phyloP scores from a whole-genome alignment of 2,113 vertebrate species.

The Sebastes schlegelii region DNA sequence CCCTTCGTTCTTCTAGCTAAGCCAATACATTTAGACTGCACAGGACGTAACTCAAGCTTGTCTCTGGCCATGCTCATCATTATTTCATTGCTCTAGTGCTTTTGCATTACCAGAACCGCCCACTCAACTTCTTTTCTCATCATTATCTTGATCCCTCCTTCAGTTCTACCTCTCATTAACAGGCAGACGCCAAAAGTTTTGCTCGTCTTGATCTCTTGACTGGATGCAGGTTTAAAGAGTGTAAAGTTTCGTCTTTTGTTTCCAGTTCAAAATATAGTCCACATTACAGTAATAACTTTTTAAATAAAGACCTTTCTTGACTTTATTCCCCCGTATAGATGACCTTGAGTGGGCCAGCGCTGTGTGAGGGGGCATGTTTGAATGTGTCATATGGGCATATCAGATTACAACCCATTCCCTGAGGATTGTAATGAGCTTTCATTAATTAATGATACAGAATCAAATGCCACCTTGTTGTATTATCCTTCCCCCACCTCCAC shows the following conservation, averaged over 20 bases:
- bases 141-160: slow-evolving; percentile 49
- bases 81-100: slow-evolving; percentile 84
- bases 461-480: slow-evolving; percentile 61
- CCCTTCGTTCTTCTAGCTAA: slow-evolving; percentile 38
- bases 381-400: slow-evolving; percentile 57
- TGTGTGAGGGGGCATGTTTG: slow-evolving; percentile 41
- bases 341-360: background rate
- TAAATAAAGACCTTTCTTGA: background rate
- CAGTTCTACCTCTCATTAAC: slow-evolving; percentile 23
- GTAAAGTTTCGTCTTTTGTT: background rate
- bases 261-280: slow-evolving; percentile 3
- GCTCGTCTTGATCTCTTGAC: background rate
- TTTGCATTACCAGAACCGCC: slow-evolving; percentile 75
- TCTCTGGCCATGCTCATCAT: slow-evolving; percentile 82
- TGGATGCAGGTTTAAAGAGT: background rate
- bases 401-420: slow-evolving; percentile 72
- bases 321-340: slow-evolving; percentile 1
- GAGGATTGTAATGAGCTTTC: slow-evolving; percentile 63
- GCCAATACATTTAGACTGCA: slow-evolving; percentile 68
- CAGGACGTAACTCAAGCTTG: slow-evolving; percentile 84
- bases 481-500: slow-evolving; percentile 40
- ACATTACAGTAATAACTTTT: background rate
- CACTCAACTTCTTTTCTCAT: slow-evolving; percentile 52
- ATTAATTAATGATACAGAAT: slow-evolving; percentile 74
- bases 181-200: background rate